phyloP scores from a whole-genome alignment of 2,113 vertebrate species.

The Platanista minor region DNA sequence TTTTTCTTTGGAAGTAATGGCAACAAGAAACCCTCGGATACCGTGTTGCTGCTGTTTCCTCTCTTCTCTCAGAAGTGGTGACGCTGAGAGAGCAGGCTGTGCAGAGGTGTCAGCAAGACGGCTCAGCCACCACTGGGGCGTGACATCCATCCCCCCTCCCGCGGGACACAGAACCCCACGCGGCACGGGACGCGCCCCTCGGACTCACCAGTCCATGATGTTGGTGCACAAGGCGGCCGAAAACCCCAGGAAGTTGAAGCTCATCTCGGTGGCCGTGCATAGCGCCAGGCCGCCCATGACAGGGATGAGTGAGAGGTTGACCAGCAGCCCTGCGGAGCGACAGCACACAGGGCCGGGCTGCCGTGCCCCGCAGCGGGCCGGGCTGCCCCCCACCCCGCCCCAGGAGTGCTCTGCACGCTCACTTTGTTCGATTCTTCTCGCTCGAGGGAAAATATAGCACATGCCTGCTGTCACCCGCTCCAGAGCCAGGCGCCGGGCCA shows the following conservation, averaged over 20 bases:
- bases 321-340: constrained; percentile 87
- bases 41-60: not conserved
- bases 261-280: constrained; percentile 93
- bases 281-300: constrained; percentile 94
- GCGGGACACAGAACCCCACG: not conserved
- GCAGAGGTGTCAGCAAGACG: not conserved
- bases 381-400: too few species aligned
- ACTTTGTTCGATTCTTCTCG: not conserved
- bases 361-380: not conserved
- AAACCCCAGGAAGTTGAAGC: constrained; percentile 95
- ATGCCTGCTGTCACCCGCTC: not conserved
- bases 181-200: not conserved
- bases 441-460: not conserved
- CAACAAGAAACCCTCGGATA: too few species aligned
- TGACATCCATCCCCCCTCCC: too few species aligned
- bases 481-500: not conserved
- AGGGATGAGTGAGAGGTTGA: constrained; percentile 93
- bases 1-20: not conserved
- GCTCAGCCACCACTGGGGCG: too few species aligned
- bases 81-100: rapidly evolving
- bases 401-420: not conserved
- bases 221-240: constrained; percentile 96
- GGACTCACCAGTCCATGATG: constrained; percentile 96
- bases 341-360: not conserved
- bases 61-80: not conserved